Percentiles rank a stretch among this genome's conserved stretches.
These are phyloP conservation scores for Antechinus stuartii DNA, from an alignment of 2,113 vertebrate species.

Conservation along the genomic window DNA sequence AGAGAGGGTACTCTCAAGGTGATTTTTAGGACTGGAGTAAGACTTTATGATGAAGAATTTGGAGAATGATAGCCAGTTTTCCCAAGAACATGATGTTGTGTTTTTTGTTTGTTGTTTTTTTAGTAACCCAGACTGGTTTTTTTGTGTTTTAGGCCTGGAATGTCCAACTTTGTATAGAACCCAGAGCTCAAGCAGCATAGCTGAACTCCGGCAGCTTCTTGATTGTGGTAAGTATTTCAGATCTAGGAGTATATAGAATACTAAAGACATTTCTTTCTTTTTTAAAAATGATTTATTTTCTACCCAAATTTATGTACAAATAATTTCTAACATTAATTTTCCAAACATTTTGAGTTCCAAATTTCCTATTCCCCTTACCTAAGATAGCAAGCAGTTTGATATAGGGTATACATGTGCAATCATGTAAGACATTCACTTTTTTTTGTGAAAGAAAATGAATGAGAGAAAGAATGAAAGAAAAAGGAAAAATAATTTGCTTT, in stretches of 20 bases:
- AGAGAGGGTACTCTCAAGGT: background rate
- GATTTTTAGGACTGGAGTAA: background rate
- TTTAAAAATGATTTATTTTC: background rate
- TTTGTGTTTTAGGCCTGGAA: conserved; percentile 90
- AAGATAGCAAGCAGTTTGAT: background rate
- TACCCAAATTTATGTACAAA: background rate
- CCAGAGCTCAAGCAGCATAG: conserved; percentile 88
- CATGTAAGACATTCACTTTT: no score
- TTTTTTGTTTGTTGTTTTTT: background rate
- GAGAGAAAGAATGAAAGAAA: no score
- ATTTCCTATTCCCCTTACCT: background rate
- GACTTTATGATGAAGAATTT: background rate
- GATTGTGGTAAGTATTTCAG: conserved; percentile 89
- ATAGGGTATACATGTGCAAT: no score
- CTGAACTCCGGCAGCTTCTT: conserved; percentile 93
- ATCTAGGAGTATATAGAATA: background rate
- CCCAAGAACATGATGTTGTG: conserved; percentile 44
- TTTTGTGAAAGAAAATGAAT: no score
- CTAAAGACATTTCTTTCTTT: background rate
- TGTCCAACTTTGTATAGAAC: conserved; percentile 93
- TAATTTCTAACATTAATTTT: background rate
- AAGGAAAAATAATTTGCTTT: no score
- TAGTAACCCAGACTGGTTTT: conserved; percentile 59
- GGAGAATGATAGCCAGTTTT: conserved; percentile 18
- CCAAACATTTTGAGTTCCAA: background rate